Conservation (phyloP, 2,113 vertebrate species). For the Megalops atlanticus region DNA sequence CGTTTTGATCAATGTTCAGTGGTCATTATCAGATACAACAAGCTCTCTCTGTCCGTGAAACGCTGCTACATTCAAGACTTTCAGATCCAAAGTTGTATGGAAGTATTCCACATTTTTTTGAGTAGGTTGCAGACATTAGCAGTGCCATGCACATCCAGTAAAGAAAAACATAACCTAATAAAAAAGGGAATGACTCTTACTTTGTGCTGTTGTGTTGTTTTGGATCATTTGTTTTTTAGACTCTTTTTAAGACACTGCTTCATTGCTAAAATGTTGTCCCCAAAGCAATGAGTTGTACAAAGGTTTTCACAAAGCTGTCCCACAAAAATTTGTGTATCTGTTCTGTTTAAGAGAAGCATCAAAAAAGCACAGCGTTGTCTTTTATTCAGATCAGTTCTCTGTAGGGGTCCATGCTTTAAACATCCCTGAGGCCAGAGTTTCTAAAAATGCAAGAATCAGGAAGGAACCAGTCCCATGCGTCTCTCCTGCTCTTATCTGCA, state of each 20-base stretch:
- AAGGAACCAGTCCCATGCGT: slow-evolving; percentile 53
- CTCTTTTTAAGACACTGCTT: slow-evolving; percentile 8
- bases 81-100: background rate
- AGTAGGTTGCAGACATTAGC: background rate
- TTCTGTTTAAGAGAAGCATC: slow-evolving; percentile 34
- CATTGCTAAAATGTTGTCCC: slow-evolving; percentile 20
- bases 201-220: background rate
- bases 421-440: slow-evolving; percentile 60
- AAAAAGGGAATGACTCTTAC: background rate
- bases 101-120: background rate
- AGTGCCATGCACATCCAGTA: background rate
- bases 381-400: slow-evolving; percentile 53
- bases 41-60: background rate
- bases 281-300: slow-evolving; percentile 39
- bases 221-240: background rate
- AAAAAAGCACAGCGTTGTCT: slow-evolving; percentile 44
- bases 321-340: slow-evolving; percentile 35
- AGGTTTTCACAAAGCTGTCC: slow-evolving; percentile 14
- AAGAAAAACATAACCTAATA: background rate
- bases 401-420: slow-evolving; percentile 37
- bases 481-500: slow-evolving; percentile 38
- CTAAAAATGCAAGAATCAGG: slow-evolving; percentile 56
- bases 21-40: background rate
- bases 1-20: background rate
- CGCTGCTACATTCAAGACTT: background rate